Evolutionary conservation across 2,888 invertebrate species (phyloP).

Genomic region (Isotomurus palustris): DNA sequence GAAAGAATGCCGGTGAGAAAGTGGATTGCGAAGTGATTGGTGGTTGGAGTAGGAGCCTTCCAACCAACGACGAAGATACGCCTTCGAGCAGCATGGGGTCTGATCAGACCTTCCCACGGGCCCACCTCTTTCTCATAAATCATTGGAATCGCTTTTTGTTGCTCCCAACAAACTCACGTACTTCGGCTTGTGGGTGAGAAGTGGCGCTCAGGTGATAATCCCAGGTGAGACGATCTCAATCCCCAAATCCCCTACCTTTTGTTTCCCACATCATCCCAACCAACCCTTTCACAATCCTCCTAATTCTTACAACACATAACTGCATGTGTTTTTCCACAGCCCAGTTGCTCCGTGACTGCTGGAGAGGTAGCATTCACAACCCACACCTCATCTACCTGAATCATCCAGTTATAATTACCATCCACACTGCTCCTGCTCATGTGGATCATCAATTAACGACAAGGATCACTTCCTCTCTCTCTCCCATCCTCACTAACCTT

Average conservation of each 20-base stretch:
- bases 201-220: constrained; percentile 10
- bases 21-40: constrained; percentile 5
- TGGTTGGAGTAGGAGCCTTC: constrained; percentile 1
- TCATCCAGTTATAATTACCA: too few relatives aligned
- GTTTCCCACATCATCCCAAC: neutral
- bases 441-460: too few relatives aligned
- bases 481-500: too few relatives aligned
- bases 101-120: constrained; percentile 6
- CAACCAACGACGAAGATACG: neutral
- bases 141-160: neutral
- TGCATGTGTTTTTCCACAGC: neutral
- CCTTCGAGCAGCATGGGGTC: constrained; percentile 15
- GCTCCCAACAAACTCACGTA: neutral
- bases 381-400: neutral
- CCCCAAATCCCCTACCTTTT: constrained; percentile 3
- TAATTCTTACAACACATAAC: neutral
- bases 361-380: constrained; percentile 2
- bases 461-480: too few relatives aligned
- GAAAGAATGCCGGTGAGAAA: too few relatives aligned
- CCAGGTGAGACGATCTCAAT: constrained; percentile 17
- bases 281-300: neutral
- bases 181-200: neutral
- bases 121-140: constrained; percentile 14
- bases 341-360: constrained; percentile 13
- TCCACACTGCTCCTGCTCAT: too few relatives aligned